Evolutionary conservation across 2,113 vertebrate species (phyloP).

Genomic region (Lonchura striata): DNA sequence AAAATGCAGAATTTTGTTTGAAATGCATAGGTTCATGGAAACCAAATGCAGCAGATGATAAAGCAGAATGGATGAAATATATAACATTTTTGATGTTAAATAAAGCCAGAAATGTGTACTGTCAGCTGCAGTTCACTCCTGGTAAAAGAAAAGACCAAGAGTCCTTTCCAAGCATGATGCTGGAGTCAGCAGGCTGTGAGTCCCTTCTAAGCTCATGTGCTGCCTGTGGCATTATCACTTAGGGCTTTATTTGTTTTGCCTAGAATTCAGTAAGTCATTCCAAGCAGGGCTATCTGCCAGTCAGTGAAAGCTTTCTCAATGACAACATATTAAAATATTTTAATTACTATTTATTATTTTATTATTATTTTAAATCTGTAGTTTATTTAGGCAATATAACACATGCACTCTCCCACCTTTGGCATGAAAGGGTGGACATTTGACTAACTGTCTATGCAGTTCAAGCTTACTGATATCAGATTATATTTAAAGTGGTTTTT

Average conservation of each 20-base stretch:
- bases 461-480: not conserved
- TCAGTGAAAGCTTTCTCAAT: not conserved
- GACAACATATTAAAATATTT: not conserved
- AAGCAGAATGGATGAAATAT: not conserved
- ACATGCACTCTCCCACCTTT: not conserved
- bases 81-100: not conserved
- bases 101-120: not conserved
- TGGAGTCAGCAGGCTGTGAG: not conserved
- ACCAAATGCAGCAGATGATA: not conserved
- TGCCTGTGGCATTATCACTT: not conserved
- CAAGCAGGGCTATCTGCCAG: not conserved
- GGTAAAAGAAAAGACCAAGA: not conserved
- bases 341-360: not conserved
- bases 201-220: not conserved
- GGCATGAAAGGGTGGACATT: not conserved
- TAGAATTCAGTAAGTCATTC: not conserved
- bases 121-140: not conserved
- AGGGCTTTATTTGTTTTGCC: not conserved
- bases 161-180: not conserved
- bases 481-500: accelerated
- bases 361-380: not conserved
- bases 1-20: not conserved
- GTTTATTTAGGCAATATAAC: not conserved
- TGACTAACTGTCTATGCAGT: not conserved
- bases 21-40: not conserved